Base-by-base conservation (phyloP, 2,113 vertebrate genomes). In the Grallaria varia region DNA sequence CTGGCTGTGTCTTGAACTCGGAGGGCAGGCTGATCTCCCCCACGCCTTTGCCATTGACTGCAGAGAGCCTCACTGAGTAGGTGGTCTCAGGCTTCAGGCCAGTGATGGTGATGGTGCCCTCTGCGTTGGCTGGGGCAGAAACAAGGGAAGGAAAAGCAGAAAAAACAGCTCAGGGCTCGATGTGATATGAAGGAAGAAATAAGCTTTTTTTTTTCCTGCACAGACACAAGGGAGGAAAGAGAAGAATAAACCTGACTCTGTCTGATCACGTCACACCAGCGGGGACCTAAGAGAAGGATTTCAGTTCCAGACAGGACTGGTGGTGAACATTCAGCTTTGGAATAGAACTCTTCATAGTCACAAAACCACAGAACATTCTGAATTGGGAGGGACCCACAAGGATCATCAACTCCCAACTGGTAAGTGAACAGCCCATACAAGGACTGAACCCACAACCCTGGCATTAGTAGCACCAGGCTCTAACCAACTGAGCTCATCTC, bases 41-140 rank as follows among this genome's bases (percentile, higher is more conserved):
- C 84, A 98, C 98, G 1, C 99, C 99, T 85, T 99, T 99, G 93
- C 99, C 99, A 0, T 99, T 99, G 96, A 99, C 97, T 14, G 99
- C 99, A 3, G 99, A 99, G 97, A 99, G 95, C 78, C 98, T 98
- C 69, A 99, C 98, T 0, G 98, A 97, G 1, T 99, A 99, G 15
- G 89, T 96, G 4, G 98, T 99, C 92, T 99, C 99, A 1, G 99
- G 99, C 93, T 97, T 99, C 95, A 99, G 97, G 92, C 98, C 98
- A 14, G 97, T 97, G 94, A 99, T 98, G 9, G 98, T 99, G 96
- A 99, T 97, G 19, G 97, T 84, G 24, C 97, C 97, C 67, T 98
- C 98, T 94, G 87, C 63, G 45, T 89, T 98, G 67, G 98, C 98
- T 98, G 94, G 74, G 10, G 76, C 16, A 94, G 8, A 75, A 10